These are phyloP conservation scores for Toxotes chatareus DNA, from an alignment of 2,113 vertebrate species.

Conservation along the genomic window DNA sequence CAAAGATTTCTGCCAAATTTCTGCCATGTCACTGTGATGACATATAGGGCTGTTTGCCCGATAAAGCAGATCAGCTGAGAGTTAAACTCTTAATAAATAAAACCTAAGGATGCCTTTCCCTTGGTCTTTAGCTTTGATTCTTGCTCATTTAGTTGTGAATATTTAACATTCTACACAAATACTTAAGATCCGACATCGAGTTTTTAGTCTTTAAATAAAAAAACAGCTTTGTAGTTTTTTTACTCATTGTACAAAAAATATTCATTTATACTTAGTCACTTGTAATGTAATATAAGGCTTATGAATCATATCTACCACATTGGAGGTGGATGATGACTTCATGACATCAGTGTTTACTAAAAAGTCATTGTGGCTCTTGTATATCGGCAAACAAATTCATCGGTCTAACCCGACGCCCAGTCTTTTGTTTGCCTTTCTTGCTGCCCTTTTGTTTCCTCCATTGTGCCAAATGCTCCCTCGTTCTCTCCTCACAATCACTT, in stretches of 20 bases:
- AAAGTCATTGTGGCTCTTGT: conserved; percentile 1
- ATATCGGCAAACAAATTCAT: conserved; percentile 20
- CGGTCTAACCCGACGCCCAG: background rate
- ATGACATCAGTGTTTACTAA: conserved; percentile 3
- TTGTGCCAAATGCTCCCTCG: conserved; percentile 30
- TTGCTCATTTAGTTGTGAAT: no score
- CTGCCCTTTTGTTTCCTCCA: conserved; percentile 62
- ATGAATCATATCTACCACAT: background rate
- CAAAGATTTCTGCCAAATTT: no score
- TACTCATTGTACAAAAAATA: background rate
- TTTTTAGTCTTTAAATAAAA: background rate
- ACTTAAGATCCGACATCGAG: no score
- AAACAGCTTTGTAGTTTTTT: background rate
- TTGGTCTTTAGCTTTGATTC: no score
- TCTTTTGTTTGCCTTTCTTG: conserved; percentile 57
- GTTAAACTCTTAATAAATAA: no score
- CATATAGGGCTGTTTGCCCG: no score
- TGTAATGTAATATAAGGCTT: background rate
- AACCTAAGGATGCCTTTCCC: no score
- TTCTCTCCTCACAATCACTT: conserved; percentile 24
- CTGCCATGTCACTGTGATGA: no score
- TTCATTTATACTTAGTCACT: background rate
- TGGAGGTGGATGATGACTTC: background rate
- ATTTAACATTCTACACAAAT: no score
- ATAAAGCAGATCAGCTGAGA: no score